phyloP scores from a whole-genome alignment of 1,140 invertebrate genomes.

The Listronotus oregonensis region DNA sequence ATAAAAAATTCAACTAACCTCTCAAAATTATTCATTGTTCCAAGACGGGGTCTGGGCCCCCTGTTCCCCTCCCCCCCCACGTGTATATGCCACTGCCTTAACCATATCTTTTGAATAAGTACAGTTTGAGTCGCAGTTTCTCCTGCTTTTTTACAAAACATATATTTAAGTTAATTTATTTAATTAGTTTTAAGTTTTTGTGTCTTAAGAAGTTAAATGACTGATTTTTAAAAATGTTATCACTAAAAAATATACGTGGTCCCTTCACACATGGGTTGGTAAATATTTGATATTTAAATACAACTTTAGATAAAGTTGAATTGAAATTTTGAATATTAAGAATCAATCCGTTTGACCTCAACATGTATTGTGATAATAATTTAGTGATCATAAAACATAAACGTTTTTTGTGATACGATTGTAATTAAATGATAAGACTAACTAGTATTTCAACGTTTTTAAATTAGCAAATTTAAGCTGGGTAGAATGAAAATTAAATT shows the following conservation, averaged over 20 bases:
- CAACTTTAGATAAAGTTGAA: slow-evolving; percentile 19
- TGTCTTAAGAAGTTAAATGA: background rate
- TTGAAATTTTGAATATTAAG: slow-evolving; percentile 30
- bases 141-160: too few relatives aligned
- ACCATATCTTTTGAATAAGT: too few relatives aligned
- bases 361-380: slow-evolving; percentile 45
- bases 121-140: too few relatives aligned
- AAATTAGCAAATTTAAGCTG: slow-evolving; percentile 27
- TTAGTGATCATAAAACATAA: slow-evolving; percentile 46
- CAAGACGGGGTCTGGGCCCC: too few relatives aligned
- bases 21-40: too few relatives aligned
- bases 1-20: too few relatives aligned
- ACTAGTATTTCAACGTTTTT: slow-evolving; percentile 41
- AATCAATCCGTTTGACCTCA: slow-evolving; percentile 39
- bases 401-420: slow-evolving; percentile 47
- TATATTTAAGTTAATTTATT: too few relatives aligned
- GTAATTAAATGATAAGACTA: slow-evolving; percentile 44
- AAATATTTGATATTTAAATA: slow-evolving; percentile 23
- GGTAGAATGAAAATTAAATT: slow-evolving; percentile 15
- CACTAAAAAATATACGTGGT: slow-evolving; percentile 21
- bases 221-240: background rate
- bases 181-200: slow-evolving; percentile 2
- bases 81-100: too few relatives aligned
- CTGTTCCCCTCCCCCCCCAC: too few relatives aligned
- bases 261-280: slow-evolving; percentile 20